These are phyloP conservation scores for Brachypodius melanocephalos DNA, from an alignment of 2,113 vertebrate species.

Conservation along the genomic window DNA sequence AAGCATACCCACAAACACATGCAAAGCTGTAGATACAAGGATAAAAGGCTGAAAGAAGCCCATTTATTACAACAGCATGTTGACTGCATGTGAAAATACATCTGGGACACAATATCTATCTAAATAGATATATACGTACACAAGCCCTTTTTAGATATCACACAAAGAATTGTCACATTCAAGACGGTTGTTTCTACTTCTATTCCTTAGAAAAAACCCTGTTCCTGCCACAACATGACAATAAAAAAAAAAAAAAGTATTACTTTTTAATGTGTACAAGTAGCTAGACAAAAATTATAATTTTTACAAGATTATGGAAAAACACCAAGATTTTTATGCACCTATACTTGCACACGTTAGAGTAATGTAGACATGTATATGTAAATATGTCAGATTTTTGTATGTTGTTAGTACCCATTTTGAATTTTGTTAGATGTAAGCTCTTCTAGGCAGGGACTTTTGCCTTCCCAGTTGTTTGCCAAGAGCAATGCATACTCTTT, in stretches of 20 bases:
- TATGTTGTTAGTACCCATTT: not conserved
- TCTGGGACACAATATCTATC: not conserved
- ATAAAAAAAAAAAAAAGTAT: accelerated
- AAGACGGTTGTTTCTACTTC: not conserved
- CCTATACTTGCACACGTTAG: not conserved
- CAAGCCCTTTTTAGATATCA: not conserved
- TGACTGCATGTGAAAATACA: not conserved
- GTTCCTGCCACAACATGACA: not conserved
- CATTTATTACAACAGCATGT: not conserved
- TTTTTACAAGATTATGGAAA: not conserved
- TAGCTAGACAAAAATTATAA: not conserved
- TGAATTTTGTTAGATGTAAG: not conserved
- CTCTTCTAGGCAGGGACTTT: not conserved
- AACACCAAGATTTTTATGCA: not conserved
- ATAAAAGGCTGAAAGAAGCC: not conserved
- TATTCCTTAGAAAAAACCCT: not conserved
- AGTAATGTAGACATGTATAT: not conserved
- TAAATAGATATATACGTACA: accelerated
- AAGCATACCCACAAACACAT: not conserved
- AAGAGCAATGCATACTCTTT: not conserved
- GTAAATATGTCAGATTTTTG: not conserved
- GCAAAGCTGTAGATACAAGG: not conserved
- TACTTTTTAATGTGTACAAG: not conserved
- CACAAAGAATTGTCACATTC: not conserved
- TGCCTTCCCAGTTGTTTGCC: not conserved